A percentile compares a stretch with the other conserved stretches of the same genome.
phyloP scores from a whole-genome alignment of 1,140 invertebrate species.

The Hyposmocoma kahamanoa region DNA sequence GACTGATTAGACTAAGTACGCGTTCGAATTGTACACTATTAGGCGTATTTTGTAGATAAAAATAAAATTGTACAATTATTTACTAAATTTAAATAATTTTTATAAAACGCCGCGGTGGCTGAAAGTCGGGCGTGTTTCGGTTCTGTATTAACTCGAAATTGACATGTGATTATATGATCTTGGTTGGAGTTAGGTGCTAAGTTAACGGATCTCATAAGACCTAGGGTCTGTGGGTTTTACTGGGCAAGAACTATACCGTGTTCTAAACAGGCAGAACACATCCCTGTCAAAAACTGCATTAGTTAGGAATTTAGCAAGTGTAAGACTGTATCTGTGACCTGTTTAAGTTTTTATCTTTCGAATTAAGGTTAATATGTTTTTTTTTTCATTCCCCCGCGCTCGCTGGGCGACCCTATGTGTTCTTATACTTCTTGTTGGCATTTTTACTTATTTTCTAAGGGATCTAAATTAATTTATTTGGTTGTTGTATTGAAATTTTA shows the following conservation, averaged over 20 bases:
- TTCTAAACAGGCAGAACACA: constrained; percentile 71
- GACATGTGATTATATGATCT: constrained; percentile 59
- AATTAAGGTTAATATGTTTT: constrained; percentile 51
- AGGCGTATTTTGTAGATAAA: constrained; percentile 69
- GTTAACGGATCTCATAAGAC: constrained; percentile 58
- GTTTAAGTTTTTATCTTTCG: constrained; percentile 63
- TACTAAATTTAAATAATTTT: constrained; percentile 65
- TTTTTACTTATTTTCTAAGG: constrained; percentile 74
- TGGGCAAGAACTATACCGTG: constrained; percentile 57
- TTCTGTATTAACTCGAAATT: constrained; percentile 53
- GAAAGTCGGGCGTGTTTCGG: constrained; percentile 47
- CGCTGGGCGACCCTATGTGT: constrained; percentile 57
- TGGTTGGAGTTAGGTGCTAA: constrained; percentile 50
- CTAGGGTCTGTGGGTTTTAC: constrained; percentile 35
- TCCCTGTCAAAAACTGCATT: constrained; percentile 69
- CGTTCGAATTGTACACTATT: constrained; percentile 71
- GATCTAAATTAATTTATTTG: constrained; percentile 74
- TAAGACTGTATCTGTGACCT: constrained; percentile 74
- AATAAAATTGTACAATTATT: constrained; percentile 67
- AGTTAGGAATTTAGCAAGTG: constrained; percentile 71
- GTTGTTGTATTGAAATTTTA: constrained; percentile 72
- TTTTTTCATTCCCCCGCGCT: constrained; percentile 38
- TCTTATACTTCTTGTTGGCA: constrained; percentile 73
- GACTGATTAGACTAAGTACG: constrained; percentile 72
- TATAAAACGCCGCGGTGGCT: constrained; percentile 36